Evolutionary conservation across 2,888 invertebrate species (phyloP), one percentile per base, ranked within the genome.

Genomic region (Pyrocoelia pectoralis): DNA sequence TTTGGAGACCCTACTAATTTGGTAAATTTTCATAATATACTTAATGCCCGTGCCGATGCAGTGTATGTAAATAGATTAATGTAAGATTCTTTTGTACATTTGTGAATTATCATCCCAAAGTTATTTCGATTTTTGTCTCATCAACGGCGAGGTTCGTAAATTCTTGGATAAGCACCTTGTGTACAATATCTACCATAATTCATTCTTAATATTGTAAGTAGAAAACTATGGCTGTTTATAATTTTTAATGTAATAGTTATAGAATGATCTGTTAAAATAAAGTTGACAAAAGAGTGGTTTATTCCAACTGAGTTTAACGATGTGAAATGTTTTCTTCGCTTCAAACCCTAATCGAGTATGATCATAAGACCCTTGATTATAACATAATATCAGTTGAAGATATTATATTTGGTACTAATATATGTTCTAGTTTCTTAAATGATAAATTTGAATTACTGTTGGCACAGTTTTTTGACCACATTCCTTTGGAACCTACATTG

Each of bases 1-100:
- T 92, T 61, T 92, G 92, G 92, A 86, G 92, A 75, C 92, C 92
- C 12, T 92, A 92, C 80, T 92, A 58, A 60, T 12, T 12, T 48
- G 33, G 14, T 14, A 15, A 17, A 40, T 18, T 53, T 29, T 38
- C 43, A 40, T 9, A 12, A 40, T 19, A 18, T 52, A 29, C 24
- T 43, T 49, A 61, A 58, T 49, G 57, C 57, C 63, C 63, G 63
- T 63, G 57, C 57, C 54, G 53, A 56, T 33, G 54, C 57, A 63
- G 63, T 63, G 63, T 63, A 63, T 63, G 63, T 63, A 63, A 9
- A 63, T 63, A 33, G 33, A n/a, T 33, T 33, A 33, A 33, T 33
- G 15, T 17, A 41, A 24, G 13, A 10, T n/a, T 17, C 13, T 24
- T 33, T 15, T 14, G 52, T 10, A 52, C 38, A 5, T 50, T 19